These are phyloP conservation scores for Encarsia formosa DNA, from an alignment of 2,888 invertebrate genomes.

Conservation along the genomic window DNA sequence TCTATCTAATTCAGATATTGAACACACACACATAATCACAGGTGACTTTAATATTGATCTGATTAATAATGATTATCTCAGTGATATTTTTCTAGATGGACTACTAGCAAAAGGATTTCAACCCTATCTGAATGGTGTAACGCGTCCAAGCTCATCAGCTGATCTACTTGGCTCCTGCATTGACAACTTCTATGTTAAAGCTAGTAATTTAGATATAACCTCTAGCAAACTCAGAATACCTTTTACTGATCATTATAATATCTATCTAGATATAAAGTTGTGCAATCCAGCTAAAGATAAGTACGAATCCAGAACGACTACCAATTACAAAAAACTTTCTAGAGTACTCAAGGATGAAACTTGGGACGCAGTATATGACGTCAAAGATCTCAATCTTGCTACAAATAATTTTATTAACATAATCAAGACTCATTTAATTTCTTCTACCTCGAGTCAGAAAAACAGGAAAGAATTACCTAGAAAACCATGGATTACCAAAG, in stretches of 20 bases:
- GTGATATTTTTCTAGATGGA: slow-evolving; percentile 1
- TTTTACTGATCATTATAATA: slow-evolving; percentile 12
- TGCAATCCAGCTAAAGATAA: background rate
- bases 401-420: background rate
- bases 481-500: background rate
- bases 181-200: slow-evolving; percentile 9
- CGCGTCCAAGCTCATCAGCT: slow-evolving; percentile 5
- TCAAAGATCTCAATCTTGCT: no score
- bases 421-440: background rate
- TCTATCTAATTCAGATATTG: background rate
- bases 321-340: background rate
- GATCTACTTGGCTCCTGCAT: slow-evolving; percentile 4
- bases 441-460: background rate
- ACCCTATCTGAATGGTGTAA: slow-evolving; percentile 3
- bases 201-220: background rate
- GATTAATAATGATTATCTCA: background rate
- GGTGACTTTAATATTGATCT: slow-evolving; percentile 7
- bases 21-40: slow-evolving; percentile 5
- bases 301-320: background rate
- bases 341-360: background rate
- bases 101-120: background rate
- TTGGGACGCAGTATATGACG: background rate
- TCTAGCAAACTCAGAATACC: background rate
- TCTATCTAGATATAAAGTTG: slow-evolving; percentile 1
- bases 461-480: background rate